Percentiles rank a stretch among this genome's conserved stretches.
Conservation (phyloP, 2,113 vertebrate species). For the Nematolebias whitei region DNA sequence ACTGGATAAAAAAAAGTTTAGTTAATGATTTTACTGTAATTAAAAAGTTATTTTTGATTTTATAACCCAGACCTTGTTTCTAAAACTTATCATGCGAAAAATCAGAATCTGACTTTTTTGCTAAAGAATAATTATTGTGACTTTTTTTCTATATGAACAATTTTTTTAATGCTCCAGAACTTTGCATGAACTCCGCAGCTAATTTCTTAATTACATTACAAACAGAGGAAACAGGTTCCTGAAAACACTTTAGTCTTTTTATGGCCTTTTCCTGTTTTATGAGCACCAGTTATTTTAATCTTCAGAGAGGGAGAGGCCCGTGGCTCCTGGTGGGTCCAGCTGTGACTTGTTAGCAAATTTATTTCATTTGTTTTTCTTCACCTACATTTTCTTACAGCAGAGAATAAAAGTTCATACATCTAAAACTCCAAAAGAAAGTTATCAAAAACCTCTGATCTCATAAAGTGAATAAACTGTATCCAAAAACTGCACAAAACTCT, state of each 20-base stretch:
- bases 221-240: conserved; percentile 10
- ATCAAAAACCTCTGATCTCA: too few species aligned
- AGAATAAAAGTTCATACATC: too few species aligned
- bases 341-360: too few species aligned
- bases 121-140: background rate
- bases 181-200: background rate
- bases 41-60: background rate
- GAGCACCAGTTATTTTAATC: conserved; percentile 7
- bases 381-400: too few species aligned
- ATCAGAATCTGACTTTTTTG: too few species aligned
- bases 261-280: background rate
- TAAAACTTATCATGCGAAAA: background rate
- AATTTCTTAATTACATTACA: conserved; percentile 5
- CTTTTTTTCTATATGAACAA: background rate
- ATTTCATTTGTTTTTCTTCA: background rate
- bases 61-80: background rate
- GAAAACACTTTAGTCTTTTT: background rate
- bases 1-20: too few species aligned
- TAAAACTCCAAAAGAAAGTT: too few species aligned
- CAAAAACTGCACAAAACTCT: too few species aligned
- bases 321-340: background rate
- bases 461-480: too few species aligned
- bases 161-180: background rate
- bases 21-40: too few species aligned
- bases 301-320: background rate